phyloP scores from a whole-genome alignment of 2,888 invertebrate species.

The Metalampra italica region DNA sequence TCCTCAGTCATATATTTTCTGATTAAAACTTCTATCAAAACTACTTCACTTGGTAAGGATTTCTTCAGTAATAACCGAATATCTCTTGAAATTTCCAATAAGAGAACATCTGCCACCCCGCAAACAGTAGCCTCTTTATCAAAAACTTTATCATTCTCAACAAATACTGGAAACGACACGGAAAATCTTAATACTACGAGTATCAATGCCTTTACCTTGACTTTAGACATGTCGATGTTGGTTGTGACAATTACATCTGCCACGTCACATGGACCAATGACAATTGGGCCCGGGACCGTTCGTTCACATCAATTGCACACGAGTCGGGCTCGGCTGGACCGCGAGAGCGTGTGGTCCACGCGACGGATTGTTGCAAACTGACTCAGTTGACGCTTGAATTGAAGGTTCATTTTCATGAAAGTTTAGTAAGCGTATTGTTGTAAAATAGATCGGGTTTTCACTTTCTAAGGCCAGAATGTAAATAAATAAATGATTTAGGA shows the following conservation, averaged over 20 bases:
- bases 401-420: slow-evolving; percentile 10
- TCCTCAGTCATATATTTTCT: too few species aligned
- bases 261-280: slow-evolving; percentile 6
- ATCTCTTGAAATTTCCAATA: too few species aligned
- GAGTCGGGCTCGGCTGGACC: background rate
- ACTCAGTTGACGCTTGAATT: slow-evolving; percentile 21
- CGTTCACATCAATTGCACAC: slow-evolving; percentile 7
- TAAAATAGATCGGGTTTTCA: background rate
- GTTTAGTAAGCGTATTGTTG: background rate
- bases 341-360: slow-evolving; percentile 5
- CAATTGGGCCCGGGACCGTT: slow-evolving; percentile 9
- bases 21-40: too few species aligned
- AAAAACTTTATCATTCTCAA: too few species aligned
- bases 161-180: background rate
- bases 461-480: background rate
- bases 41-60: too few species aligned
- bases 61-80: too few species aligned
- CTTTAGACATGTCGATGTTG: slow-evolving; percentile 62
- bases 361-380: slow-evolving; percentile 17
- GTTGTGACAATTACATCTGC: slow-evolving; percentile 16
- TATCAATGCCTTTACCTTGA: slow-evolving; percentile 46
- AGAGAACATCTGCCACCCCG: too few species aligned
- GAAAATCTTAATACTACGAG: background rate
- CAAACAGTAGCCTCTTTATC: too few species aligned
- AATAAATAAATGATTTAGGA: too few species aligned